Evolutionary conservation across 2,113 vertebrate genomes (phyloP).

Genomic region (Ammodramus savannarum): DNA sequence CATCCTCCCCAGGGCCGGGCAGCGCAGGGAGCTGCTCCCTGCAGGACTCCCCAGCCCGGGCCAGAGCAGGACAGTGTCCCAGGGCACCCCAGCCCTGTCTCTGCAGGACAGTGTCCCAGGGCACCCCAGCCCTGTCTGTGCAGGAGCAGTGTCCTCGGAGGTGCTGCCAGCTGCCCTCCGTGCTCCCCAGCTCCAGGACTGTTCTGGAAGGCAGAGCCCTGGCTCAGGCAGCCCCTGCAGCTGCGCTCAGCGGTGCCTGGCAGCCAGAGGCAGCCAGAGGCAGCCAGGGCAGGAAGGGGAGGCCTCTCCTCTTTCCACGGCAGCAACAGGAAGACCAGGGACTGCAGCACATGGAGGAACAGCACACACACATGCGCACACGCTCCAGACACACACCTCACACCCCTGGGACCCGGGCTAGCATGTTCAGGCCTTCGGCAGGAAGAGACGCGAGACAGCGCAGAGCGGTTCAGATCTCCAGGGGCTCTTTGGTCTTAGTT

Average conservation of each 20-base stretch:
- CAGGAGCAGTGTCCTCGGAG: not conserved
- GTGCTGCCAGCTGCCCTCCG: not conserved
- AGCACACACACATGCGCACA: conserved; percentile 8
- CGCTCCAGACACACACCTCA: not conserved
- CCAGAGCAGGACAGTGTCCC: not conserved
- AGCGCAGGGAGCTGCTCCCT: not conserved
- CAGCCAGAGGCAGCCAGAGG: conserved; percentile 32
- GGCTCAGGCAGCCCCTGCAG: not conserved
- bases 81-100: not conserved
- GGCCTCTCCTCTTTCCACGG: conserved; percentile 46
- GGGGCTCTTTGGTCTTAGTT: conserved; percentile 67
- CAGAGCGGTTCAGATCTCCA: conserved; percentile 45
- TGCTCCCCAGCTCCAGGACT: not conserved
- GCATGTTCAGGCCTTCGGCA: conserved; percentile 43
- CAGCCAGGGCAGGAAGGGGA: conserved; percentile 15
- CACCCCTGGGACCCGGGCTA: conserved; percentile 44
- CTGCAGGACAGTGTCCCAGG: not conserved
- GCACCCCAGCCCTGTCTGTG: not conserved
- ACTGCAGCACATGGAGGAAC: conserved; percentile 53
- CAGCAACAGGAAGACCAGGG: conserved; percentile 50
- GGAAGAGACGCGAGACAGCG: conserved; percentile 24
- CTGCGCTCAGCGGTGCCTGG: not conserved
- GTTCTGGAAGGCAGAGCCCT: conserved; percentile 38
- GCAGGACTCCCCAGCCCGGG: not conserved
- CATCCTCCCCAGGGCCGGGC: not conserved